Percentiles rank a stretch among this genome's conserved stretches.
These are phyloP conservation scores for Leptobrachium leishanense DNA, from an alignment of 2,113 vertebrate genomes.

Conservation along the genomic window DNA sequence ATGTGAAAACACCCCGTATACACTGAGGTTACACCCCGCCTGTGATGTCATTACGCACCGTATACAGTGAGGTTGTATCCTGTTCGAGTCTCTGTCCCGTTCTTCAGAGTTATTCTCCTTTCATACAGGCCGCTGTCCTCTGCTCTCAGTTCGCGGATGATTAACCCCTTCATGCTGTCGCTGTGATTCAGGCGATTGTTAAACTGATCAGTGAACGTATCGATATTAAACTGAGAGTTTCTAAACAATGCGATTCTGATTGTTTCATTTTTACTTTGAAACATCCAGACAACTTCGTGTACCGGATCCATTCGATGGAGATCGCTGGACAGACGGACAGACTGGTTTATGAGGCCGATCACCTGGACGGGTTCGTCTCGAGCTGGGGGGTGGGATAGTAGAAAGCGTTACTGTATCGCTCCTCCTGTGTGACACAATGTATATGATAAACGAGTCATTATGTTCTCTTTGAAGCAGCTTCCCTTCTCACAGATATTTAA, in stretches of 20 bases:
- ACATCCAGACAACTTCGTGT: background rate
- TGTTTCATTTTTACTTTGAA: background rate
- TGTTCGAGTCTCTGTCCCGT: background rate
- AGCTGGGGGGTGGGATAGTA: background rate
- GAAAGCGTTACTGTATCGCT: too few relatives aligned
- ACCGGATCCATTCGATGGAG: background rate
- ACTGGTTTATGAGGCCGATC: background rate
- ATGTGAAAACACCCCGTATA: too few relatives aligned
- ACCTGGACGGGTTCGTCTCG: background rate
- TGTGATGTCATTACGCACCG: background rate
- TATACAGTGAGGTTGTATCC: conserved; percentile 2
- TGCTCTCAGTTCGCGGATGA: background rate
- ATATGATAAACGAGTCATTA: too few relatives aligned
- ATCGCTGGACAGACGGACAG: background rate
- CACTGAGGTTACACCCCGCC: too few relatives aligned
- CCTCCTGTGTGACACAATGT: too few relatives aligned
- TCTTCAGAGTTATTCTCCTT: background rate
- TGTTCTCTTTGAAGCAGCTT: too few relatives aligned
- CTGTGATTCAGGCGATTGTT: background rate
- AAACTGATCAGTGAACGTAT: background rate
- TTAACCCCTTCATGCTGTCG: background rate
- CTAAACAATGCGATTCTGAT: background rate
- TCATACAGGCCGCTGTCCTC: background rate
- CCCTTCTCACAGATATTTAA: too few relatives aligned
- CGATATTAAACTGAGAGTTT: background rate